Percentiles rank a stretch among this genome's conserved stretches.
These are phyloP conservation scores for Otolemur garnettii DNA, from an alignment of 2,113 vertebrate genomes.

Conservation along the genomic window DNA sequence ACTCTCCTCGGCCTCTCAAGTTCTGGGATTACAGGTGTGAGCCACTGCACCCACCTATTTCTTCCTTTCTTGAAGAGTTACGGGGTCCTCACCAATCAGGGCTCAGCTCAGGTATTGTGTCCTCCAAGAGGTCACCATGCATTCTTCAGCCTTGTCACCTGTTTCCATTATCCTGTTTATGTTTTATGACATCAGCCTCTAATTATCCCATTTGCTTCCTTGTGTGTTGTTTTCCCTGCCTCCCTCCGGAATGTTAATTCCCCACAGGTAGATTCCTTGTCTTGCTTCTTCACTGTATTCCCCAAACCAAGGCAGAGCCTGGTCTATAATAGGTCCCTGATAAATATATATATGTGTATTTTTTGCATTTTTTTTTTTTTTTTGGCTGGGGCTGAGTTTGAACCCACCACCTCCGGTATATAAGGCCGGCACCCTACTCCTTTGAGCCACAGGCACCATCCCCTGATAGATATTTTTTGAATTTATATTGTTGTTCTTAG, in stretches of 20 bases:
- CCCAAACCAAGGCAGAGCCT: not conserved
- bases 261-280: not conserved
- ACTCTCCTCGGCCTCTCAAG: too few species aligned
- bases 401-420: too few species aligned
- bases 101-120: not conserved
- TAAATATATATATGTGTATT: not conserved
- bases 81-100: not conserved
- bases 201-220: not conserved
- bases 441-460: too few species aligned
- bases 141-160: not conserved
- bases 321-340: not conserved
- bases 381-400: too few species aligned
- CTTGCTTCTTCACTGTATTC: not conserved
- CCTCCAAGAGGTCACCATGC: not conserved
- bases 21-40: too few species aligned
- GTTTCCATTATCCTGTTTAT: not conserved
- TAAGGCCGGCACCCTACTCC: too few species aligned
- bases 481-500: not conserved
- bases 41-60: not conserved
- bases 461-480: not conserved
- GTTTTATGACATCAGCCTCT: not conserved
- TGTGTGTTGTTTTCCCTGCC: not conserved
- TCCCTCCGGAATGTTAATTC: slow-evolving; percentile 4
- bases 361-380: too few species aligned
- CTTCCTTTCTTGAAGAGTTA: slow-evolving; percentile 15